Evolutionary conservation across 2,888 invertebrate species (phyloP).

Genomic region (Tridacna gigas): DNA sequence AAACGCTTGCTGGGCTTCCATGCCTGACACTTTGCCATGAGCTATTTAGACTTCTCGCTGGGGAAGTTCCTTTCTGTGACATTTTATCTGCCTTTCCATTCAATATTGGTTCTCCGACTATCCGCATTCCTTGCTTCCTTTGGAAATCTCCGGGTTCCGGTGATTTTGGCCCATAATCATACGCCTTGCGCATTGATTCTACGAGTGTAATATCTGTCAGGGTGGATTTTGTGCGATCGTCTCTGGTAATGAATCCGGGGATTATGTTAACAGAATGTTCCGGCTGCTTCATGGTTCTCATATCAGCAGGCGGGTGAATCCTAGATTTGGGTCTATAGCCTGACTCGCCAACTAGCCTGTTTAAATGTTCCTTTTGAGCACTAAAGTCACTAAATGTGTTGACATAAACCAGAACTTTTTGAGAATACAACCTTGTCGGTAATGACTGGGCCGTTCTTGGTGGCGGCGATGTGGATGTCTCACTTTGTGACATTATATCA

Average conservation of each 20-base stretch:
- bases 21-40: conserved; percentile 54
- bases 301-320: conserved; percentile 63
- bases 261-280: conserved; percentile 72
- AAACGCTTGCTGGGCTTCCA: conserved; percentile 58
- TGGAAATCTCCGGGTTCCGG: conserved; percentile 44
- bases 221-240: conserved; percentile 74
- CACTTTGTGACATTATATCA: conserved; percentile 23
- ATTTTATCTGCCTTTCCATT: conserved; percentile 8
- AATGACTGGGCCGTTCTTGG: conserved; percentile 62
- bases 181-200: conserved; percentile 37
- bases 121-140: conserved; percentile 63
- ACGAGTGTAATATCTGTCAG: conserved; percentile 65
- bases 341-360: conserved; percentile 45
- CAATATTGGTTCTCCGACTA: conserved; percentile 60
- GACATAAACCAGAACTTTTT: conserved; percentile 24
- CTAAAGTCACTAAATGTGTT: conserved; percentile 55
- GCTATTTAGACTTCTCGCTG: conserved; percentile 37
- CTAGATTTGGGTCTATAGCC: conserved; percentile 48
- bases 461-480: conserved; percentile 47
- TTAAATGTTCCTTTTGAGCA: conserved; percentile 57
- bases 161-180: not conserved
- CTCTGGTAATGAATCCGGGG: conserved; percentile 76
- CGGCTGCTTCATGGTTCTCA: conserved; percentile 60
- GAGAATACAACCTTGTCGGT: conserved; percentile 28
- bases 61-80: conserved; percentile 51